Percentiles rank a stretch among this genome's conserved stretches.
Conservation (phyloP, 2,888 invertebrate genomes). For the Rotaria magnacalcarata region DNA sequence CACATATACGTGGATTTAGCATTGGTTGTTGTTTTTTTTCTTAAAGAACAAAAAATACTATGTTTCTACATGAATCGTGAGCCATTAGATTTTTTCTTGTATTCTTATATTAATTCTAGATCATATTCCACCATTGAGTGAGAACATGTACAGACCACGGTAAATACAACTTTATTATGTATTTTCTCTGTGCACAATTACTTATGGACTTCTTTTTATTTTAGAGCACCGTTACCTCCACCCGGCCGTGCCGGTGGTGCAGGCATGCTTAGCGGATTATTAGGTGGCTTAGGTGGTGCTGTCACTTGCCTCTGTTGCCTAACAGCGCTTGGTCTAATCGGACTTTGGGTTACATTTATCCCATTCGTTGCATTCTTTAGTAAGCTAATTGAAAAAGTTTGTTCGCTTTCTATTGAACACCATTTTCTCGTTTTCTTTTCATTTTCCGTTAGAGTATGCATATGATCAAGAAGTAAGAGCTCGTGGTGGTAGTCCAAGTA, state of each 20-base stretch:
- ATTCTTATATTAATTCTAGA: neutral
- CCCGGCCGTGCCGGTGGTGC: neutral
- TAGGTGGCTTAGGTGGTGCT: conserved; percentile 33
- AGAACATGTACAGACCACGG: neutral
- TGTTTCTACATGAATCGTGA: neutral
- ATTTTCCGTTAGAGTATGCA: neutral
- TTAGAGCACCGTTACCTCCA: neutral
- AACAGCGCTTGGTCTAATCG: conserved; percentile 5
- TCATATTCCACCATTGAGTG: neutral
- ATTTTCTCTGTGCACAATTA: too few species aligned
- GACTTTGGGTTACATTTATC: conserved; percentile 13
- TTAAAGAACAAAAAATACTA: neutral
- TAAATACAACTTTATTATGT: neutral
- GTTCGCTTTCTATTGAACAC: neutral
- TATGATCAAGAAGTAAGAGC: conserved; percentile 11
- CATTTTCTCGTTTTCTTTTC: neutral
- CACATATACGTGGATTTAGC: neutral
- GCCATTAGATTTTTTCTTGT: too few species aligned
- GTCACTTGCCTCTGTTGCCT: neutral
- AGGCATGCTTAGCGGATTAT: neutral
- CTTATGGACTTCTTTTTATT: too few species aligned
- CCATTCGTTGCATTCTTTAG: conserved; percentile 30
- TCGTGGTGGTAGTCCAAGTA: neutral
- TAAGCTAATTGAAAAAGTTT: neutral
- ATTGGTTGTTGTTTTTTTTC: neutral